Percentiles rank a stretch among this genome's conserved stretches.
Evolutionary conservation across 2,113 vertebrate genomes (phyloP).

Genomic region (Panthera tigris): DNA sequence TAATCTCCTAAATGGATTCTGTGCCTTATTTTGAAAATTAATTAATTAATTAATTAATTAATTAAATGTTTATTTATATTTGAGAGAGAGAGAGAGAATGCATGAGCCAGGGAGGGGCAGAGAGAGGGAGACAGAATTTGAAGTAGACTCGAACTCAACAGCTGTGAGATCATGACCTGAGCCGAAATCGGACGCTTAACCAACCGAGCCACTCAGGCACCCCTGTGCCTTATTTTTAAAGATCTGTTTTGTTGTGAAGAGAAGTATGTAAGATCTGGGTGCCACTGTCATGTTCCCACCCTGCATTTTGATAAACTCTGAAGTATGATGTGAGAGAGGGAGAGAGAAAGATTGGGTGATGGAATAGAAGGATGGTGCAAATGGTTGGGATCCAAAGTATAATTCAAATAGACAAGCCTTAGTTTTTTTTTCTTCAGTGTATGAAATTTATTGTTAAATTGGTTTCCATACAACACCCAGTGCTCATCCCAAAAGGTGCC

Average conservation of each 20-base stretch:
- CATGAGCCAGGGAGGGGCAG: too few species aligned
- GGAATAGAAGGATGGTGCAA: background rate
- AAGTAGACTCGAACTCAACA: too few species aligned
- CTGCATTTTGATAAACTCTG: background rate
- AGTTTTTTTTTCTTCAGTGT: background rate
- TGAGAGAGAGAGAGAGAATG: too few species aligned
- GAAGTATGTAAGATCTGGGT: background rate
- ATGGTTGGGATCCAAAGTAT: background rate
- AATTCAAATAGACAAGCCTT: background rate
- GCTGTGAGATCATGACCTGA: too few species aligned
- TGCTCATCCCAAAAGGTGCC: too few species aligned
- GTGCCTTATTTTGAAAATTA: background rate
- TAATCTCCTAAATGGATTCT: background rate
- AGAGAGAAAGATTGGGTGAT: background rate
- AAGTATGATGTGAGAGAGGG: background rate
- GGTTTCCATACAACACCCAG: too few species aligned
- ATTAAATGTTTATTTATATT: too few species aligned
- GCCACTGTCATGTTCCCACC: background rate
- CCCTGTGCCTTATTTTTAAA: background rate
- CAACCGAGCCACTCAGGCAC: too few species aligned
- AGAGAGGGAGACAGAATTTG: too few species aligned
- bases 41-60: too few species aligned
- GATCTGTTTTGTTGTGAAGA: background rate
- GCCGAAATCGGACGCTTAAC: too few species aligned
- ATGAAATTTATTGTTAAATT: too few species aligned